Percentiles rank a stretch among this genome's conserved stretches.
phyloP scores from a whole-genome alignment of 1,140 invertebrate species.

The Philaenus spumarius region DNA sequence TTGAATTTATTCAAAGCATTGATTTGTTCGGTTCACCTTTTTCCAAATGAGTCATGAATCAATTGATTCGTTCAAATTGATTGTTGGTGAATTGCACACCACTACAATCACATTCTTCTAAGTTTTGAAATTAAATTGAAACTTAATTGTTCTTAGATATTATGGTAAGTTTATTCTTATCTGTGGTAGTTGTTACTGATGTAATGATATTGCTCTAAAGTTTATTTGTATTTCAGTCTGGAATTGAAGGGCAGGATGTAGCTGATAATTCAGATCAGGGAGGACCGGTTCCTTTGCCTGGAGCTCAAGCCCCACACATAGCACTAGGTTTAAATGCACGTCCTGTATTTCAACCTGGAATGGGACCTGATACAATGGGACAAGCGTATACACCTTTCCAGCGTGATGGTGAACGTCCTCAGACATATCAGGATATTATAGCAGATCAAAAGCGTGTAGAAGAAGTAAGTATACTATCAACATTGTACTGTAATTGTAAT shows the following conservation, averaged over 20 bases:
- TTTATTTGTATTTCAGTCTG: not conserved
- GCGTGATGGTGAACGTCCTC: slow-evolving; percentile 47
- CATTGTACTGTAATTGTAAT: no score
- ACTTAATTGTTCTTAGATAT: no score
- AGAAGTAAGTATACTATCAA: slow-evolving; percentile 44
- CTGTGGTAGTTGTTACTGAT: no score
- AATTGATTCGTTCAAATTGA: no score
- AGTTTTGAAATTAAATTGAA: no score
- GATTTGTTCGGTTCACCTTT: no score
- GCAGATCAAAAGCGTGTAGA: slow-evolving; percentile 72
- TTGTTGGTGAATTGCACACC: no score
- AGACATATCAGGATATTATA: slow-evolving; percentile 67
- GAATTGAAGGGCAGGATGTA: not conserved
- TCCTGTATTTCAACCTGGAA: slow-evolving; percentile 59
- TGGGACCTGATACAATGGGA: slow-evolving; percentile 64
- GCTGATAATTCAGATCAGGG: not conserved
- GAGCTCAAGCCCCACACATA: slow-evolving; percentile 22
- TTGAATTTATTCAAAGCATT: no score
- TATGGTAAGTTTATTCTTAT: no score
- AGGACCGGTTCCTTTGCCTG: not conserved
- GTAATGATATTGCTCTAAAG: no score
- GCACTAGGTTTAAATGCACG: slow-evolving; percentile 27
- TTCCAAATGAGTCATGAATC: no score
- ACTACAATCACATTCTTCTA: no score
- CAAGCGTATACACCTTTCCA: slow-evolving; percentile 58